Base-by-base conservation (phyloP, 1,140 invertebrate species). In the Thaumatotibia leucotreta region DNA sequence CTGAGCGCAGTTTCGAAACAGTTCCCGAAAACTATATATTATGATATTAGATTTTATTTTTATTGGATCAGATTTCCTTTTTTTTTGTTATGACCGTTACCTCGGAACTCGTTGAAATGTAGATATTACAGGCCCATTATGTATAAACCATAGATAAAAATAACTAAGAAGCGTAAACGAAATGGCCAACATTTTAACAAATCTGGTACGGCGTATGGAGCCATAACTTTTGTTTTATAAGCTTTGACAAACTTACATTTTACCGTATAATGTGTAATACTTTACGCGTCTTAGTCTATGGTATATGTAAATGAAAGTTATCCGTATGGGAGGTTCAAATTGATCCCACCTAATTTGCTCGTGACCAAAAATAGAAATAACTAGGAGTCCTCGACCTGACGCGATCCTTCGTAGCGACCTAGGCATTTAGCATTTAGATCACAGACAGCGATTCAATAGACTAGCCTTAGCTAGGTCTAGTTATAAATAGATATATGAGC, bases 381-480 rank as follows among this genome's bases (percentile, higher is more conserved):
- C 52, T 11, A 24, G 4, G 2, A 52, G 5, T 54, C 27, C 14
- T 6, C 24, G 52, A 14, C 52, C 52, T 24, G 24, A 58, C 11
- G n/a, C 52, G 52, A 58, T 10, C 39, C 14, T 27, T 52, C 29
- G 24, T 58, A 58, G 52, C 23, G 52, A 27, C 23, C 52, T 27
- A 58, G 22, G 24, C 6, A n/a, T 24, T 27, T 27, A 58, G 14
- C 24, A 14, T 31, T 58, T 14, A 58, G 24, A 14, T 27, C 11
- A 6, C n/a, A 14, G 35, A 45, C 39, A 45, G 39, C 17, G 17
- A 45, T 20, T 39, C 50, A 27, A 54, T 54, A 58, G 24, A 4
- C 52, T 24, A 58, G 52, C 24, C 29, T 14, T 58, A 58, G 52
- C 52, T 58, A 58, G 52, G 0, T 58, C 24, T 58, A 58, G 52